A percentile compares a stretch with the other conserved stretches of the same genome.
Evolutionary conservation across 2,797 vertebrate genomes (phyloP).

Genomic region (Epinephelus malabaricus): DNA sequence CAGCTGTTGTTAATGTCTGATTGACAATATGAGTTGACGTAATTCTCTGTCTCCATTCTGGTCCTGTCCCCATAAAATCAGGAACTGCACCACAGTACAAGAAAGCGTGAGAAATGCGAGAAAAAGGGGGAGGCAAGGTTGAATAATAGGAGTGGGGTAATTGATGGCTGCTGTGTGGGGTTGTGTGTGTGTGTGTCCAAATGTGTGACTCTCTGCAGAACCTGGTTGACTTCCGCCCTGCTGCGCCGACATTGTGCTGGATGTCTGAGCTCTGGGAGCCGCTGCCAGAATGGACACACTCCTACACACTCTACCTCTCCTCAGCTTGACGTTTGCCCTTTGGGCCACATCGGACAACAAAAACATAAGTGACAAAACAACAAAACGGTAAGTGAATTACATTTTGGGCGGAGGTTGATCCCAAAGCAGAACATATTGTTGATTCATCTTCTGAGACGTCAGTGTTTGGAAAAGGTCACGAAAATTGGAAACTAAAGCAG

Average conservation of each 20-base stretch:
- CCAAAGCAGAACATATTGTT: constrained; percentile 65
- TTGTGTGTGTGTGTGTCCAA: neutral
- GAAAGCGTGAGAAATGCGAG: constrained; percentile 68
- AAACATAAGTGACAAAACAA: constrained; percentile 56
- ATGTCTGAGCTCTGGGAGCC: constrained; percentile 35
- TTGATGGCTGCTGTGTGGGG: constrained; percentile 52
- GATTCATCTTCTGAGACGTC: constrained; percentile 72
- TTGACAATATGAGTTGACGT: constrained; percentile 57
- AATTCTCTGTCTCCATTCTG: constrained; percentile 53
- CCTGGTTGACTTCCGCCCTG: constrained; percentile 43
- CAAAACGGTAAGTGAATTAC: constrained; percentile 69
- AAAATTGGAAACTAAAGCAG: constrained; percentile 73
- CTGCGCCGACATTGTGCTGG: constrained; percentile 52
- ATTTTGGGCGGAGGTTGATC: constrained; percentile 59
- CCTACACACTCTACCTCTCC: constrained; percentile 49
- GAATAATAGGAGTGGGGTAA: constrained; percentile 57
- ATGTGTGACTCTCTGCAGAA: constrained; percentile 17
- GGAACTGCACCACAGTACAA: constrained; percentile 33
- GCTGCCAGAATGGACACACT: constrained; percentile 44
- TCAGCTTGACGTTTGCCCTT: constrained; percentile 74
- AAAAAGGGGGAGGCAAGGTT: constrained; percentile 23
- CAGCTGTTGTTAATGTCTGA: constrained; percentile 51
- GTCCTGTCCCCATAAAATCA: constrained; percentile 50
- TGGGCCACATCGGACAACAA: constrained; percentile 57
- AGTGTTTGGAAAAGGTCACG: constrained; percentile 72